Percentiles rank a stretch among this genome's conserved stretches.
Evolutionary conservation across 2,113 vertebrate genomes (phyloP).

Genomic region (Hiodon alosoides): DNA sequence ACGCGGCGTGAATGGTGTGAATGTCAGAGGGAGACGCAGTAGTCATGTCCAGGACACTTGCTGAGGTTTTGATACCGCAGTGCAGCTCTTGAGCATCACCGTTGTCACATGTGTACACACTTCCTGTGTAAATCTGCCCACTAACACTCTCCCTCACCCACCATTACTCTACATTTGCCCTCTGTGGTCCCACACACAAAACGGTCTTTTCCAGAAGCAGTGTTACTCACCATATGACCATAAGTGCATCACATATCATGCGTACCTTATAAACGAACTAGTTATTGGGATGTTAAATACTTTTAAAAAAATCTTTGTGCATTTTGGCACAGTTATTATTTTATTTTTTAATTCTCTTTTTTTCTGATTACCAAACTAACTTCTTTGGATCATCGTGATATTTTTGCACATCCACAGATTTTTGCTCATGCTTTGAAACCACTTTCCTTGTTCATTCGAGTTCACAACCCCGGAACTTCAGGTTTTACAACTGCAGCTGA

Average conservation of each 20-base stretch:
- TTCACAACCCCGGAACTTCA: too few relatives aligned
- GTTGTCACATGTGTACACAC: constrained; percentile 50
- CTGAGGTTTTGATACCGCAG: constrained; percentile 33
- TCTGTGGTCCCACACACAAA: not conserved
- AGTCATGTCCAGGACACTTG: constrained; percentile 6
- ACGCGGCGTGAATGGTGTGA: not conserved
- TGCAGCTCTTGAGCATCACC: constrained; percentile 38
- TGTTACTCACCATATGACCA: too few relatives aligned
- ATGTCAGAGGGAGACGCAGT: not conserved
- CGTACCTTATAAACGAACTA: too few relatives aligned
- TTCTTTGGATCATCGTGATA: too few relatives aligned
- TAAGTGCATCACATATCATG: too few relatives aligned
- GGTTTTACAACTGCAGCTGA: too few relatives aligned
- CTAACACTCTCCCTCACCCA: constrained; percentile 27
- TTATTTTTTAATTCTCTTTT: not conserved
- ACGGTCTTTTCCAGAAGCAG: not conserved
- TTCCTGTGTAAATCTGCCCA: constrained; percentile 54
- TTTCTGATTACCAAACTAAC: too few relatives aligned
- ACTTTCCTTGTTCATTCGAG: too few relatives aligned
- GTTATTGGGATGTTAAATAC: not conserved
- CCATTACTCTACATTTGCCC: not conserved
- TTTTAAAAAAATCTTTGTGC: not conserved
- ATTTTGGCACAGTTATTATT: not conserved
- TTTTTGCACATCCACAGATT: too few relatives aligned
- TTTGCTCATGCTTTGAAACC: too few relatives aligned